Evolutionary conservation across 2,888 invertebrate genomes (phyloP).

Genomic region (Chaetogeoica ovagalla): DNA sequence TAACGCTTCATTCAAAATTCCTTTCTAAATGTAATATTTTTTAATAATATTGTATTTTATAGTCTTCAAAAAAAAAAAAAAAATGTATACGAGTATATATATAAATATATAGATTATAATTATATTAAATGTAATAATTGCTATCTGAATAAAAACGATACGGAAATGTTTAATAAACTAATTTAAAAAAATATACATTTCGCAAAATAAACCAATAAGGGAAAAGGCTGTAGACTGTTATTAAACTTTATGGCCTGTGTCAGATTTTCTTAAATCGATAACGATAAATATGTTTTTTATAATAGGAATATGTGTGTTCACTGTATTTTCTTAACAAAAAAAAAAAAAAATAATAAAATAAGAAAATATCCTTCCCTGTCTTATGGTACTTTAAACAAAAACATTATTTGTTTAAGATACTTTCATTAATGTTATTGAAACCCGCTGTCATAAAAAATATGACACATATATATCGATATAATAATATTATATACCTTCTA

Average conservation of each 20-base stretch:
- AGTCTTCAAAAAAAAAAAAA: neutral
- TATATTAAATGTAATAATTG: no score
- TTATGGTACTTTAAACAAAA: neutral
- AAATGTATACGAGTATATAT: no score
- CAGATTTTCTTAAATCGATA: neutral
- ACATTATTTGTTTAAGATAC: neutral
- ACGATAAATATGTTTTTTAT: neutral
- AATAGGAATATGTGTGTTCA: neutral
- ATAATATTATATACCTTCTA: no score
- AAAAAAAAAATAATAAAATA: no score
- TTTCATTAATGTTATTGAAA: neutral
- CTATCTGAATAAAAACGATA: neutral
- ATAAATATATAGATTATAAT: no score
- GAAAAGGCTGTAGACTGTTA: neutral
- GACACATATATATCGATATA: no score
- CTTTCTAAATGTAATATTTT: neutral
- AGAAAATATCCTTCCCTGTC: neutral
- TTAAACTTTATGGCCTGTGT: neutral
- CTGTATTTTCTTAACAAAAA: conserved; percentile 1
- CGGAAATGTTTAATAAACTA: neutral
- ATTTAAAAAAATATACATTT: neutral
- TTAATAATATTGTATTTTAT: neutral
- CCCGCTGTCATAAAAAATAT: neutral
- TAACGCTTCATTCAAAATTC: neutral
- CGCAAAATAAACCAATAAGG: neutral